phyloP scores from a whole-genome alignment of 2,797 vertebrate genomes.

The Simalia tracyae region DNA sequence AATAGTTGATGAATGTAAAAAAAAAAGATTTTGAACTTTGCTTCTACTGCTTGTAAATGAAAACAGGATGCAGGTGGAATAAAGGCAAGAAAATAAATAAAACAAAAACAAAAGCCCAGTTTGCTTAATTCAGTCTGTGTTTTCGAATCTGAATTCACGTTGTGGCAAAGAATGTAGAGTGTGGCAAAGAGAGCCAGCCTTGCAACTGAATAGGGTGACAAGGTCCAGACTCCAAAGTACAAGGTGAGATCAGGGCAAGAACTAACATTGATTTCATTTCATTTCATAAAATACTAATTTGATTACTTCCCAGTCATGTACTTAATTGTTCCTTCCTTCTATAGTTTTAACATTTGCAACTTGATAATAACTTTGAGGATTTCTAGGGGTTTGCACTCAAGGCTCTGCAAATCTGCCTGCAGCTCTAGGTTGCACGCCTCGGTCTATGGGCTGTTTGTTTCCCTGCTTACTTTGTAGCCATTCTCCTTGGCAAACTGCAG shows the following conservation, averaged over 20 bases:
- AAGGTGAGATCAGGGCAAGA: not conserved
- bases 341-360: not conserved
- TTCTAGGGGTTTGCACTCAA: not conserved
- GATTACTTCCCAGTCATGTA: not conserved
- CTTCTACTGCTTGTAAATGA: not conserved
- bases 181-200: not conserved
- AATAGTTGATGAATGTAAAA: not conserved
- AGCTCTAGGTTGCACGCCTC: not conserved
- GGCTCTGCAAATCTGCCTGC: not conserved
- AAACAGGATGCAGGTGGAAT: not conserved
- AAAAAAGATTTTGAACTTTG: not conserved
- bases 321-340: not conserved
- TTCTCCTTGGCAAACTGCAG: conserved; percentile 84
- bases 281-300: not conserved
- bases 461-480: conserved; percentile 84
- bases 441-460: not conserved
- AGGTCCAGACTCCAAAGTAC: not conserved
- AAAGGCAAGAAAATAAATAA: not conserved
- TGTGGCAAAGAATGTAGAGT: not conserved
- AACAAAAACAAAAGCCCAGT: not conserved
- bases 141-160: not conserved
- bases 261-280: not conserved
- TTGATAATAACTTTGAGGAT: not conserved
- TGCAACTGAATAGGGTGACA: not conserved
- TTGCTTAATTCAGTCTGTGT: not conserved